Percentiles rank a stretch among this genome's conserved stretches.
These are phyloP conservation scores for Eumaeus atala DNA, from an alignment of 1,140 invertebrate genomes.

Conservation along the genomic window DNA sequence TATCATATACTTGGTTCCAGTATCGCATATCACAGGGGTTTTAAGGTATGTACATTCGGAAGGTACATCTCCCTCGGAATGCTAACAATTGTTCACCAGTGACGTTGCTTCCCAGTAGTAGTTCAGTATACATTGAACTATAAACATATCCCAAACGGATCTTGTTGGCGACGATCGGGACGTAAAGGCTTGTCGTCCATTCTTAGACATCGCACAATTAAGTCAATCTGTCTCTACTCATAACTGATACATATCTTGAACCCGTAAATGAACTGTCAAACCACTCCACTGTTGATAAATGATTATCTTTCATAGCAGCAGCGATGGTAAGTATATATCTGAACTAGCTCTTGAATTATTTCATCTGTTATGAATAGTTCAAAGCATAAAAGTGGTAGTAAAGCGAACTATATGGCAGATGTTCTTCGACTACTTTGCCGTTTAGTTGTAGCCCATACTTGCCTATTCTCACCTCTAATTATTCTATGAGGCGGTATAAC, in stretches of 20 bases:
- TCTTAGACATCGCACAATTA: slow-evolving; percentile 27
- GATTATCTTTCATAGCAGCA: slow-evolving; percentile 1
- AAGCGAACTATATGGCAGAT: slow-evolving; percentile 7
- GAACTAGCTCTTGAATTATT: slow-evolving; percentile 9
- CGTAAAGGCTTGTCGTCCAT: slow-evolving; percentile 31
- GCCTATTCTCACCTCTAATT: slow-evolving; percentile 15
- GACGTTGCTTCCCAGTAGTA: slow-evolving; percentile 21
- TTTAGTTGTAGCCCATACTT: slow-evolving; percentile 14
- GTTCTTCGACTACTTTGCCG: slow-evolving; percentile 5
- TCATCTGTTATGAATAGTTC: slow-evolving; percentile 18
- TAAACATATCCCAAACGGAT: slow-evolving; percentile 28
- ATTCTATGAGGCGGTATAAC: slow-evolving; percentile 10
- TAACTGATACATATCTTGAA: slow-evolving; percentile 17
- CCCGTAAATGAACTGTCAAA: too few relatives aligned
- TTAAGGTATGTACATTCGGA: slow-evolving; percentile 20
- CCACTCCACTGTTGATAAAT: neutral
- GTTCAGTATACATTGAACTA: slow-evolving; percentile 24
- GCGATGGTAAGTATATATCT: neutral
- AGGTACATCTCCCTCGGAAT: slow-evolving; percentile 17
- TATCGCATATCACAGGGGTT: slow-evolving; percentile 23
- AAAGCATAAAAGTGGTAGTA: slow-evolving; percentile 14
- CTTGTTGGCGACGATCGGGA: slow-evolving; percentile 11
- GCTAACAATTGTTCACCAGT: slow-evolving; percentile 19
- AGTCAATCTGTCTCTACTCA: slow-evolving; percentile 28
- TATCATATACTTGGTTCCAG: slow-evolving; percentile 21